Percentiles rank a stretch among this genome's conserved stretches.
Conservation (phyloP, 2,888 invertebrate species). For the Colostygia pectinataria region DNA sequence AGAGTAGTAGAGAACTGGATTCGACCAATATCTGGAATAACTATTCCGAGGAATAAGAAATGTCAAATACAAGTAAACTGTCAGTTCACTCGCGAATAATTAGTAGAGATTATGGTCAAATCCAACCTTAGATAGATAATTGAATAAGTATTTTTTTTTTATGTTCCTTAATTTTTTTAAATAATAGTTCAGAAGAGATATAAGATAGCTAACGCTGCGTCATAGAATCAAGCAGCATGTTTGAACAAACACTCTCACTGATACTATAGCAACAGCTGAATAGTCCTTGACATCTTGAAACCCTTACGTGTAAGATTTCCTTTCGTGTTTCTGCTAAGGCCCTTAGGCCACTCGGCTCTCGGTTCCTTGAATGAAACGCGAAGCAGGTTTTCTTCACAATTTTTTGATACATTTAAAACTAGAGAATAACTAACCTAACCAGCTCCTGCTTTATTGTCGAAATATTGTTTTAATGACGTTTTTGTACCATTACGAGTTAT, state of each 20-base stretch:
- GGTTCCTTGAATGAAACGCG: neutral
- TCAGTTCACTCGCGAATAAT: no score
- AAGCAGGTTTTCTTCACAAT: neutral
- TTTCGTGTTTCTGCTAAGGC: conserved; percentile 14
- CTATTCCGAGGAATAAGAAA: no score
- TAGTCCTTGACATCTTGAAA: neutral
- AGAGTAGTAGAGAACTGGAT: no score
- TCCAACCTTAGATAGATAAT: no score
- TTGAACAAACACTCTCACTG: neutral
- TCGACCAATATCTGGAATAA: no score
- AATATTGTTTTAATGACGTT: neutral
- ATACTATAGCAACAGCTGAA: neutral
- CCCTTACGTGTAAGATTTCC: conserved; percentile 22
- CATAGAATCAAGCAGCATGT: no score
- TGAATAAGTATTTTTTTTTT: no score
- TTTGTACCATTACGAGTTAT: neutral
- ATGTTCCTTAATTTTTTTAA: no score
- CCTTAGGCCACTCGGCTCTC: conserved; percentile 1
- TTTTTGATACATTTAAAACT: neutral
- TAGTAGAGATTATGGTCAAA: no score
- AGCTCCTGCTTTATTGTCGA: neutral
- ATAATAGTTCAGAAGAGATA: no score
- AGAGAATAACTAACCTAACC: neutral
- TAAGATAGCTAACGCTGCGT: no score
- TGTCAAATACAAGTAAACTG: no score